phyloP scores from a whole-genome alignment of 2,888 invertebrate genomes.

The Eupithecia pulchellata region DNA sequence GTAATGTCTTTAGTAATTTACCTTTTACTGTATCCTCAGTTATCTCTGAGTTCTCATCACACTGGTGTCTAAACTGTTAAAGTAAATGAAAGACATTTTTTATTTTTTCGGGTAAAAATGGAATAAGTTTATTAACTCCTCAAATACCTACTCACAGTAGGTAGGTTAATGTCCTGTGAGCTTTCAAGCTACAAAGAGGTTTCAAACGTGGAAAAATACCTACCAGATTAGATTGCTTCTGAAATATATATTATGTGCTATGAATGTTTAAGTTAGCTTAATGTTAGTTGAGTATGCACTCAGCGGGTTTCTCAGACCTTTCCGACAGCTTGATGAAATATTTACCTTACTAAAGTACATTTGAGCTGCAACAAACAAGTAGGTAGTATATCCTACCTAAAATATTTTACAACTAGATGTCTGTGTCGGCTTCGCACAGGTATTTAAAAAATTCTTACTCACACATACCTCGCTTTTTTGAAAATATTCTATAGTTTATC shows the following conservation, averaged over 20 bases:
- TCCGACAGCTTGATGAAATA: background rate
- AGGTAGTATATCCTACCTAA: no score
- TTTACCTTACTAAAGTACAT: background rate
- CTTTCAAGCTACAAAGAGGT: background rate
- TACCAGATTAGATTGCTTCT: background rate
- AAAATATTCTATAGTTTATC: no score
- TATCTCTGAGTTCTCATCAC: background rate
- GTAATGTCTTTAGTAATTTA: background rate
- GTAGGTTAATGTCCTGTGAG: no score
- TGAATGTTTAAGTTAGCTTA: no score
- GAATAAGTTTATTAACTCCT: background rate
- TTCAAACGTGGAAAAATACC: background rate
- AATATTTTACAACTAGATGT: no score
- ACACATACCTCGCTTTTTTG: no score
- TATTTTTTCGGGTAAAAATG: background rate
- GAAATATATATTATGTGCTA: background rate
- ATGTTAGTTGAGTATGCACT: no score
- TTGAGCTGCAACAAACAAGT: background rate
- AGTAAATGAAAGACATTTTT: background rate
- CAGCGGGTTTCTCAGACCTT: background rate
- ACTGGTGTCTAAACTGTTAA: background rate
- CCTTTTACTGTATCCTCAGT: background rate
- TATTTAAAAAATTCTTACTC: no score
- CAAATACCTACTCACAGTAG: background rate
- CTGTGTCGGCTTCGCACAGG: no score